Evolutionary conservation across 2,888 invertebrate species (phyloP), one percentile per base, ranked within the genome.

Genomic region (Philhelius pedissequus): DNA sequence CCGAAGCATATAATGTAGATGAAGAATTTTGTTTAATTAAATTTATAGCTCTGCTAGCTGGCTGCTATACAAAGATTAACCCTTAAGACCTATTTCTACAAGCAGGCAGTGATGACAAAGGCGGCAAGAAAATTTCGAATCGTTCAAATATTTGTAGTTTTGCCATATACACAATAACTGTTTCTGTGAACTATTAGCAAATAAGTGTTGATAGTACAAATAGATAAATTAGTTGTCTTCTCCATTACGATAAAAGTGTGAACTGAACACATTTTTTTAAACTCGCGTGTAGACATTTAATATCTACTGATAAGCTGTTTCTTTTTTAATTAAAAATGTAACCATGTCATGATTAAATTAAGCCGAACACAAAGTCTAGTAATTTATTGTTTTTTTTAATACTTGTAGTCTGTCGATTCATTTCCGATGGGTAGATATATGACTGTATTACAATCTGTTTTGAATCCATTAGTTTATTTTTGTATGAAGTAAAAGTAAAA

Each of bases 141-240:
- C 78, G 78, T 77, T 82, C 68, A 82, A 82, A 77, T 78, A 83
- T 83, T 78, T 83, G 54, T 48, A 30, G 32, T 71, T 64, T 56
- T 54, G 68, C 56, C 78, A 73, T 32, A 52, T 32, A 52, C 15
- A 56, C 20, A 27, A 69, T 64, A 27, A 69, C 70, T 48, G 62
- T 52, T 64, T 60, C 56, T 45, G 30, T 48, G 43, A 6, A 27
- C 43, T 52, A 50, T 69, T 64, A 66, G 45, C 71, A 73, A 82
- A 74, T 62, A 74, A 73, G 45, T 35, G 68, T 52, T 56, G 77
- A 78, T 81, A 81, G 35, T 69, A 77, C 62, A 62, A 62, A 68
- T 62, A 68, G 74, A 80, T 64, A 74, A 74, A 74, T 64, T 66
- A 52, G 52, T 74, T 74, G 43, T 74, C 64, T 30, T 20, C 22